Evolutionary conservation across 2,888 invertebrate species (phyloP), one percentile per base, ranked within the genome.

Genomic region (Andrena dorsata): DNA sequence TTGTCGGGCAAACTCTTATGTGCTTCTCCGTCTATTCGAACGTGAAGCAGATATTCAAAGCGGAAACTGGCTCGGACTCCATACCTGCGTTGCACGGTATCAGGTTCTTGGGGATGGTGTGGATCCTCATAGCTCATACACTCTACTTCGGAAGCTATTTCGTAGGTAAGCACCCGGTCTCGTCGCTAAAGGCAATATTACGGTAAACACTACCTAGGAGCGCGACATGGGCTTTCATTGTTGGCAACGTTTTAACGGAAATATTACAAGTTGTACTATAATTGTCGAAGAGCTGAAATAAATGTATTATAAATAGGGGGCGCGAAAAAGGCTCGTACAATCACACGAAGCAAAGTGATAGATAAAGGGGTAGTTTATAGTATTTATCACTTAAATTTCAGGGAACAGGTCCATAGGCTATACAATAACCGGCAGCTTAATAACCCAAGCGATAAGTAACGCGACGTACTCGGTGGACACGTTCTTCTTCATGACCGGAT

Each of bases 61-160:
- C 94, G 0, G 91, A 92, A 23, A 68, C 93, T 3, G 83, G 90
- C 3, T 53, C 88, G 0, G 93, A 94, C 23, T 91, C 94, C 0
- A 83, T 95, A 0, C 85, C 91, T 0, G 90, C 93, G 3, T 92
- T 95, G 16, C 95, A 95, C 83, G 95, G 95, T 0, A 76, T 95
- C 10, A 93, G 95, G 83, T 95, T 95, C 83, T 90, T 95, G 26
- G 94, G 95, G 23, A 95, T 96, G 95, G 85, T 94, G 35, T 96
- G 95, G 95, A 95, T 96, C 26, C 94, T 95, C 61, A 90, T 95
- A 78, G 95, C 94, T 0, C 96, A 96, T 85, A 94, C 94, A 6
- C 79, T 94, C 13, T 94, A 92, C 83, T 95, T 94, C 85, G 92
- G 93, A 84, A 88, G 89, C 2, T 94, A 94, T 75, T 94, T 91